Conservation (phyloP, 2,113 vertebrate species). For the Dasypus novemcinctus region DNA sequence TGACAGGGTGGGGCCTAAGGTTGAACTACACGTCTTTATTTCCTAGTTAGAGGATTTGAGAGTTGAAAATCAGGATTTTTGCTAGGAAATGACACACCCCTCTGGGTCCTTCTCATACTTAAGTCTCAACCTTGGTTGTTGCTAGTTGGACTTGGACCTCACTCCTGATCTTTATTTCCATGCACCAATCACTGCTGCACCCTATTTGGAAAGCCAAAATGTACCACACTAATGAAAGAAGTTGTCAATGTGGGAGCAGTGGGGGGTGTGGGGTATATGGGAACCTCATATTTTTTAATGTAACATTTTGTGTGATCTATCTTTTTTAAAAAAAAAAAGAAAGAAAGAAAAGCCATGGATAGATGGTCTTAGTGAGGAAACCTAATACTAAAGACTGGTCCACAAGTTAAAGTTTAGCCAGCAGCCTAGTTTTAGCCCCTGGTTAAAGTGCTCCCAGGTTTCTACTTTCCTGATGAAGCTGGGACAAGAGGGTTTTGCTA, state of each 20-base stretch:
- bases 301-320: no score
- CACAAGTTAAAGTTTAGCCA: neutral
- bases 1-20: neutral
- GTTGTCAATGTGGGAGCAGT: no score
- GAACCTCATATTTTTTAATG: no score
- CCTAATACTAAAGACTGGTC: neutral
- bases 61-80: neutral
- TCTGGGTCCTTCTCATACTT: neutral
- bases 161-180: neutral
- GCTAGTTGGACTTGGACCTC: neutral
- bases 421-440: neutral
- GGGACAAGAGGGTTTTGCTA: neutral
- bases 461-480: neutral
- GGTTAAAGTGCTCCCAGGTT: neutral
- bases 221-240: no score
- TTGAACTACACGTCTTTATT: neutral
- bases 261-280: no score
- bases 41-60: neutral
- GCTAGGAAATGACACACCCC: neutral
- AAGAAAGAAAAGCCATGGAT: neutral
- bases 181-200: no score
- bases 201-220: neutral
- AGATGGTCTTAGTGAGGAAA: neutral
- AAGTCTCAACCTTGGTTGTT: neutral
- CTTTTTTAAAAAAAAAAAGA: no score